Evolutionary conservation across 2,797 vertebrate genomes (phyloP).

Genomic region (Pseudomugil tenellus): DNA sequence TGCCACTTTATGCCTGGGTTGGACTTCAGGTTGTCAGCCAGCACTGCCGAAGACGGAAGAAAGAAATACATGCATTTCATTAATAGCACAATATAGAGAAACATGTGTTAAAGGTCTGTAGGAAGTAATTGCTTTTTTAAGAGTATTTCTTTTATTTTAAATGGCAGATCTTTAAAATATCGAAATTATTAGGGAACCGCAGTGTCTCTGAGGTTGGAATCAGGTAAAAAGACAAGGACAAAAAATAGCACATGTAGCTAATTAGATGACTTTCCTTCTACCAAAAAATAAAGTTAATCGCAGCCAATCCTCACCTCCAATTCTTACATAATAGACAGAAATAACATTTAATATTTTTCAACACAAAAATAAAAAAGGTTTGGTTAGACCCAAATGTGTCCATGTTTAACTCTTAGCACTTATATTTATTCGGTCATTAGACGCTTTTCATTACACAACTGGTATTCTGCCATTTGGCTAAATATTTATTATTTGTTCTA

Average conservation of each 20-base stretch:
- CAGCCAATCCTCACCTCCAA: neutral
- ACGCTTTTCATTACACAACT: slow-evolving; percentile 1
- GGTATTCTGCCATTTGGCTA: slow-evolving; percentile 13
- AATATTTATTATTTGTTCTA: slow-evolving; percentile 23
- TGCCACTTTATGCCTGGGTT: slow-evolving; percentile 99
- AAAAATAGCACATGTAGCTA: slow-evolving; percentile 13
- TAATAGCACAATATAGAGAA: neutral
- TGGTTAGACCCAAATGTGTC: neutral
- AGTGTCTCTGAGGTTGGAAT: neutral
- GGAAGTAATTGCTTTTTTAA: neutral
- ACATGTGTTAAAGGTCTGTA: neutral
- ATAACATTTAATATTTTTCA: neutral
- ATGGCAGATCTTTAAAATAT: neutral
- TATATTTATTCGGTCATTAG: neutral
- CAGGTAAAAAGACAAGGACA: no score
- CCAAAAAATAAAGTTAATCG: slow-evolving; percentile 1
- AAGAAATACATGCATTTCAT: neutral
- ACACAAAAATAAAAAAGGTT: neutral
- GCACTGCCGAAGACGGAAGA: slow-evolving; percentile 79
- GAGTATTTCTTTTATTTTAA: neutral
- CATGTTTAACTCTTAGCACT: neutral
- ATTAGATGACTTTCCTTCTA: neutral
- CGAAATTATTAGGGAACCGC: neutral
- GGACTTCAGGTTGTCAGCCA: slow-evolving; percentile 98
- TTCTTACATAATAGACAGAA: neutral